Conservation (phyloP, 2,797 vertebrate genomes). For the Etheostoma perlongum region DNA sequence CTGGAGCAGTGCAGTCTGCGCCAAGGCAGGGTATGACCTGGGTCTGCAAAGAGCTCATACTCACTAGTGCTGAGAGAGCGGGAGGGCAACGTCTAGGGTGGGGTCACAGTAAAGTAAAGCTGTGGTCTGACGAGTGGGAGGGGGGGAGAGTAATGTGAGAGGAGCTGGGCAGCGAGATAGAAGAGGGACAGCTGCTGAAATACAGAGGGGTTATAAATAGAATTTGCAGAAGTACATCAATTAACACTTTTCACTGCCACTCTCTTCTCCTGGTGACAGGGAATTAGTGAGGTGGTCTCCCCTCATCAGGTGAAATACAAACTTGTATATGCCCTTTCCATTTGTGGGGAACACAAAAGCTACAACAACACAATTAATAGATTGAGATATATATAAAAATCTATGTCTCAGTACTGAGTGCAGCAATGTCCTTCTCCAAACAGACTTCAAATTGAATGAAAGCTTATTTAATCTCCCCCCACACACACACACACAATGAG, state of each 20-base stretch:
- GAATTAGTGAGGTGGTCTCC: slow-evolving; percentile 29
- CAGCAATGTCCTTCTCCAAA: neutral
- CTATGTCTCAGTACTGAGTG: neutral
- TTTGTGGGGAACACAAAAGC: neutral
- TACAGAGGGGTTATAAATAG: slow-evolving; percentile 76
- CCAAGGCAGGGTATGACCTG: slow-evolving; percentile 47
- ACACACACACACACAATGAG: too few species aligned
- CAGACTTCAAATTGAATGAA: slow-evolving; percentile 1
- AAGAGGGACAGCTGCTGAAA: slow-evolving; percentile 79
- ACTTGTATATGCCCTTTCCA: neutral
- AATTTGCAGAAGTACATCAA: slow-evolving; percentile 58
- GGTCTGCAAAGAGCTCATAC: slow-evolving; percentile 50
- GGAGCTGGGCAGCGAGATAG: slow-evolving; percentile 52
- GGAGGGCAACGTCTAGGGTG: slow-evolving; percentile 52
- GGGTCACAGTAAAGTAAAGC: slow-evolving; percentile 58
- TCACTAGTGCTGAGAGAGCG: slow-evolving; percentile 55
- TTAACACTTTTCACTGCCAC: slow-evolving; percentile 50
- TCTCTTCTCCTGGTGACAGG: slow-evolving; percentile 31
- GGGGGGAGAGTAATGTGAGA: slow-evolving; percentile 68
- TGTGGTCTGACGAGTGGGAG: slow-evolving; percentile 36
- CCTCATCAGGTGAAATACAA: slow-evolving; percentile 15
- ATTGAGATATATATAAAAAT: neutral
- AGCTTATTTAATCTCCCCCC: neutral
- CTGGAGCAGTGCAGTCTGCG: slow-evolving; percentile 52
- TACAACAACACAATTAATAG: neutral